Evolutionary conservation across 2,797 vertebrate species (phyloP).

Genomic region (Gymnodraco acuticeps): DNA sequence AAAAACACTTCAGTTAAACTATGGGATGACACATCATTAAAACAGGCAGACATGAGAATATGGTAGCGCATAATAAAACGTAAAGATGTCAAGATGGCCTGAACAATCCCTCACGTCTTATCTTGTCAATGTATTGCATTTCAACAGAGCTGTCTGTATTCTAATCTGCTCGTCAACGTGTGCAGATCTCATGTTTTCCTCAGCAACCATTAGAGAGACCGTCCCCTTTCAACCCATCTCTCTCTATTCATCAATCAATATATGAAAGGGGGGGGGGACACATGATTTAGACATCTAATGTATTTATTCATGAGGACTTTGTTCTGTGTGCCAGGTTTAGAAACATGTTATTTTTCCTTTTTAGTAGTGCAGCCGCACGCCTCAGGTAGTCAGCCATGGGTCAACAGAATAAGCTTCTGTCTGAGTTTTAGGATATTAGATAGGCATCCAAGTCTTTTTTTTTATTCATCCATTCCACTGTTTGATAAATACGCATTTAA

Average conservation of each 20-base stretch:
- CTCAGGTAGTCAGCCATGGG: too few relatives aligned
- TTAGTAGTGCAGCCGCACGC: neutral
- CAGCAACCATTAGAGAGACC: constrained; percentile 29
- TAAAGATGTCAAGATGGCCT: neutral
- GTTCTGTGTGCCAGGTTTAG: constrained; percentile 9
- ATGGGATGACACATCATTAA: neutral
- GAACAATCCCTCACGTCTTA: neutral
- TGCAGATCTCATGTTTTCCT: constrained; percentile 21
- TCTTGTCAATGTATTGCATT: constrained; percentile 13
- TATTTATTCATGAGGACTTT: constrained; percentile 35
- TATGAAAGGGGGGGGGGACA: neutral
- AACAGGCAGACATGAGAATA: neutral
- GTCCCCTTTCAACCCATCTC: constrained; percentile 7
- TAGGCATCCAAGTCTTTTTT: too few relatives aligned
- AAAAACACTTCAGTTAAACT: neutral
- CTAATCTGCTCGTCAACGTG: constrained; percentile 35
- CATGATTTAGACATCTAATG: constrained; percentile 19
- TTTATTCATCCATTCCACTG: too few relatives aligned
- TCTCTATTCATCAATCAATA: constrained; percentile 25
- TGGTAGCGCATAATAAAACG: neutral
- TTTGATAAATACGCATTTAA: too few relatives aligned
- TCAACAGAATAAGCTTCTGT: neutral
- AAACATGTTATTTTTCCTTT: neutral
- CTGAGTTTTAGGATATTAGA: neutral
- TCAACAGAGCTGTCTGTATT: constrained; percentile 10